Conservation (phyloP, 1,140 invertebrate species). For the Druon quercuslanigerum region DNA sequence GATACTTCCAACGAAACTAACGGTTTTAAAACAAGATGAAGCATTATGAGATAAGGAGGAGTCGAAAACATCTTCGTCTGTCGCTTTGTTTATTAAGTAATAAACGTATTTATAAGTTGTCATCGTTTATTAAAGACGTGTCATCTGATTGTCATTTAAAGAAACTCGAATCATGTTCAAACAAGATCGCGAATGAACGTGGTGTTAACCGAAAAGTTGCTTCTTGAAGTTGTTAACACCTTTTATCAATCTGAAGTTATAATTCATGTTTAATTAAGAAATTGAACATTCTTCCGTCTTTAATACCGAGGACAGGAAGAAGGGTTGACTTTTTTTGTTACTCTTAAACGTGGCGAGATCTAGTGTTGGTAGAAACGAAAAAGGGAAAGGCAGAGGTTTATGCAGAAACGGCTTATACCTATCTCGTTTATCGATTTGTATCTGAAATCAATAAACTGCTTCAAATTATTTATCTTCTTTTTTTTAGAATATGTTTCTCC, state of each 20-base stretch:
- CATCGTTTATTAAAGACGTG: neutral
- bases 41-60: neutral
- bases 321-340: constrained; percentile 36
- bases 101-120: constrained; percentile 1
- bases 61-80: neutral
- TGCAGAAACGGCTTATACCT: constrained; percentile 50
- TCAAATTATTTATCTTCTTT: constrained; percentile 35
- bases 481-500: too few relatives aligned
- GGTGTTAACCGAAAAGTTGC: neutral
- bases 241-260: constrained; percentile 1
- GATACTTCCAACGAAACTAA: constrained; percentile 4
- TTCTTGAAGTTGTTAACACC: neutral
- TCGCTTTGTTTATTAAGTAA: neutral
- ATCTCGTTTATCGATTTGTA: constrained; percentile 56
- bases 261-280: constrained; percentile 32
- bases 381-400: constrained; percentile 21
- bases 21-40: neutral
- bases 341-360: constrained; percentile 37
- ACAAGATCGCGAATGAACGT: neutral
- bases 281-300: constrained; percentile 23
- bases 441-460: constrained; percentile 55
- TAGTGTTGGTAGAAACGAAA: constrained; percentile 33
- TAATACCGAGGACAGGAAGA: constrained; percentile 4
- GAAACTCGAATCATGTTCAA: constrained; percentile 35
- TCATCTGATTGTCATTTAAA: constrained; percentile 18